These are phyloP conservation scores for Sceloporus tristichus DNA, from an alignment of 2,113 vertebrate species.

Conservation along the genomic window DNA sequence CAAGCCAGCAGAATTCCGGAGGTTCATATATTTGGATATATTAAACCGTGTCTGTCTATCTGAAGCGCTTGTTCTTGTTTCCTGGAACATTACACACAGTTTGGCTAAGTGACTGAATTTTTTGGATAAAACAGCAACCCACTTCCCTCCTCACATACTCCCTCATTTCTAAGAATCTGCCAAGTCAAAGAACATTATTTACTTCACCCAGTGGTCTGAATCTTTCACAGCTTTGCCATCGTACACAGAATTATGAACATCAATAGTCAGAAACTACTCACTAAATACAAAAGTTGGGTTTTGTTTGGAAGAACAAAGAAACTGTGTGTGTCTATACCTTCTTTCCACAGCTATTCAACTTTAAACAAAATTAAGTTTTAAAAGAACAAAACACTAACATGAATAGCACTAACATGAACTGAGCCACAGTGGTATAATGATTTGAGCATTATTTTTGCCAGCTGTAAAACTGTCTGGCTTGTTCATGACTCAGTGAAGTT, in stretches of 20 bases:
- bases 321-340: conserved; percentile 30
- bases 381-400: neutral
- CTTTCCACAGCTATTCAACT: neutral
- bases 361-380: neutral
- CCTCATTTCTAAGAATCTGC: conserved; percentile 49
- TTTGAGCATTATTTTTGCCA: neutral
- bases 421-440: neutral
- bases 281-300: conserved; percentile 46
- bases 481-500: neutral
- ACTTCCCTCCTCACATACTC: conserved; percentile 43
- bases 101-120: conserved; percentile 62
- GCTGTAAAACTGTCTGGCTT: neutral
- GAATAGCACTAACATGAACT: neutral
- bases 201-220: conserved; percentile 58
- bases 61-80: conserved; percentile 52
- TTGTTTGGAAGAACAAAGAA: conserved; percentile 42
- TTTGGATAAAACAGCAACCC: conserved; percentile 56
- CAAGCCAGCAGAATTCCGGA: conserved; percentile 50
- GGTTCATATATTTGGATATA: conserved; percentile 51
- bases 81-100: neutral
- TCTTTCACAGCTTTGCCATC: conserved; percentile 61
- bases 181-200: conserved; percentile 58
- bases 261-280: conserved; percentile 58
- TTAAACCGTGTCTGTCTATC: conserved; percentile 48
- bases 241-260: conserved; percentile 35